Evolutionary conservation across 1,140 invertebrate genomes (phyloP), one percentile per base, ranked within the genome.

Genomic region (Stegodyphus mimosarum): DNA sequence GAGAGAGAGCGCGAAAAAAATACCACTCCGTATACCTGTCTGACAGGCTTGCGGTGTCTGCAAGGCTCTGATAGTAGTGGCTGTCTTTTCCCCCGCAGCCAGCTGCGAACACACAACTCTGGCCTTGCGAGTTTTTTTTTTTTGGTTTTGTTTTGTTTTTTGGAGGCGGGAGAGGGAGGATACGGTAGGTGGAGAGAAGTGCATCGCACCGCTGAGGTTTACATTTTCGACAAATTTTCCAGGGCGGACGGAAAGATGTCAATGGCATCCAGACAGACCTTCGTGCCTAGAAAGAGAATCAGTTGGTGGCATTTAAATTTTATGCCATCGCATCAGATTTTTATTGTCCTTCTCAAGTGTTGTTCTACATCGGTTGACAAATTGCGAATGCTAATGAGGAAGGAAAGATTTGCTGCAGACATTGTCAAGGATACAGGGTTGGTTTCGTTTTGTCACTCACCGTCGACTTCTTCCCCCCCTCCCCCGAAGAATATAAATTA

Each of bases 21-120:
- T n/a, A 51, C 52, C 70, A 7, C 33, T 33, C 33, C 1, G 33
- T 33, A 51, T 72, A 72, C 70, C 70, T 72, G 70, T 72, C 70
- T 51, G 49, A 69, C 67, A 48, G 6, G 67, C 67, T 69, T 48
- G 18, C 67, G 67, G 18, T 13, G 18, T 69, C 18, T 49, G 18
- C 11, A 33, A 17, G 18, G 18, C 49, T 49, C 17, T 33, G 33
- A 33, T 33, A 33, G 33, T 33, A 33, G 33, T 33, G 33, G 33
- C 33, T 33, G 33, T 33, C 33, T 33, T 33, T 33, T 33, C 33
- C 33, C 33, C 33, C 3, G 33, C 33, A 33, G 33, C 33, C 33
- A 33, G 33, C n/a, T 63, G 60, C 60, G 66, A 67, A 67, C n/a
- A 18, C 9, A 15, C 33, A 9, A 18, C 66, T n/a, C 9, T 67